Conservation (phyloP, 2,113 vertebrate species). For the Gymnocephalus cernua region DNA sequence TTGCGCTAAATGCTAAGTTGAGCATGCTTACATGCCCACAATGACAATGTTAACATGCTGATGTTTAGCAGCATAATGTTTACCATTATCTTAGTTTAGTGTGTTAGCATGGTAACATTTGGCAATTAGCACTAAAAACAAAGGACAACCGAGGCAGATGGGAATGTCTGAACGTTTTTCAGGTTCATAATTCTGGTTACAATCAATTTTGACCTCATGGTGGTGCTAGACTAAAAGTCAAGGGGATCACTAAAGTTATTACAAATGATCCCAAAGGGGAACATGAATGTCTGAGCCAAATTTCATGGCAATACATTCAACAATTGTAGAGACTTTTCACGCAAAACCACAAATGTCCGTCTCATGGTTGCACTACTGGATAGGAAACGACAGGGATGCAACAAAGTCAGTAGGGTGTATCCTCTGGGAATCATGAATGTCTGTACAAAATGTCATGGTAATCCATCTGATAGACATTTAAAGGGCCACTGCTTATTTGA, state of each 20-base stretch:
- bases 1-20: not conserved
- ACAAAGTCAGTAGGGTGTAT: too few species aligned
- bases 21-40: not conserved
- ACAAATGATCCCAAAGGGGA: not conserved
- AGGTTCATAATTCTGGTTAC: not conserved
- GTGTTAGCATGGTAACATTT: not conserved
- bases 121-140: not conserved
- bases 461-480: too few species aligned
- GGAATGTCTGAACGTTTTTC: not conserved
- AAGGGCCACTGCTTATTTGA: not conserved
- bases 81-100: not conserved
- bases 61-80: not conserved
- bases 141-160: not conserved
- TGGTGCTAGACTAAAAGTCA: not conserved
- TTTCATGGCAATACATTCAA: not conserved
- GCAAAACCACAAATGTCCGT: too few species aligned
- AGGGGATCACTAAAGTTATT: not conserved
- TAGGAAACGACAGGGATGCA: too few species aligned
- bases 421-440: too few species aligned
- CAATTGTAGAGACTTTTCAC: too few species aligned
- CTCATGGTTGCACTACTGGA: too few species aligned
- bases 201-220: not conserved
- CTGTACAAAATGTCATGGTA: not conserved
- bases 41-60: not conserved
- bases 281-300: not conserved